Conservation (phyloP, 2,113 vertebrate species). For the Micromys minutus region DNA sequence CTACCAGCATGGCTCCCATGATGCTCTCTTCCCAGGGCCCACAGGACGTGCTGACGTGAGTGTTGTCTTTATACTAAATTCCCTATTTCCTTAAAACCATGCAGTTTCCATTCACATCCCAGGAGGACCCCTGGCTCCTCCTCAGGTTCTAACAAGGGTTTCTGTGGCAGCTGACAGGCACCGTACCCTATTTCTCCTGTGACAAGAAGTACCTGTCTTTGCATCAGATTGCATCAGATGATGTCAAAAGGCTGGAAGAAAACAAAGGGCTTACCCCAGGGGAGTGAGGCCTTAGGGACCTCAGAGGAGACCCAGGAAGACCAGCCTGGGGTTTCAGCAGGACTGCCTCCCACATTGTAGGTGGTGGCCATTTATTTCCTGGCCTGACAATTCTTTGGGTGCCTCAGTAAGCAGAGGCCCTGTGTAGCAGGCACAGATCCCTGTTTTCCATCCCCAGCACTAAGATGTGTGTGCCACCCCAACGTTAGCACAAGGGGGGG, state of each 20-base stretch:
- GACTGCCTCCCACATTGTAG: fast-evolving
- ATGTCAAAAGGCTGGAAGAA: conserved; percentile 71
- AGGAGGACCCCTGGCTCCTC: not conserved
- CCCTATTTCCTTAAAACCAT: conserved; percentile 24
- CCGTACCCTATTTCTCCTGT: conserved; percentile 34
- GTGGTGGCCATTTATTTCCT: not conserved
- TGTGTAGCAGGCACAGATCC: no score
- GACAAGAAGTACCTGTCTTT: conserved; percentile 64
- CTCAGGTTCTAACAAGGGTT: not conserved
- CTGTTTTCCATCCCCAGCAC: not conserved
- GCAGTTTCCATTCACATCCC: not conserved
- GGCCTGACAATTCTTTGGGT: not conserved
- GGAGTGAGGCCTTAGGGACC: not conserved
- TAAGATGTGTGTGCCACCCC: not conserved
- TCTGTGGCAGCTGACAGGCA: conserved; percentile 41
- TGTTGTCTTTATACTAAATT: not conserved
- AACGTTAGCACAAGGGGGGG: not conserved
- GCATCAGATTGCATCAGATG: conserved; percentile 80
- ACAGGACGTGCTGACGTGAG: fast-evolving
- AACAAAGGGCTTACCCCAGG: conserved; percentile 51
- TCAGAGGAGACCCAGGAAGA: not conserved
- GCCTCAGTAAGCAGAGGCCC: not conserved
- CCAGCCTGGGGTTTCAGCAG: conserved; percentile 4
- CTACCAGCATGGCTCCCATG: no score
- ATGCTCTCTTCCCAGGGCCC: not conserved